Evolutionary conservation across 2,888 invertebrate species (phyloP).

Genomic region (Chamaedrilus cognettii): DNA sequence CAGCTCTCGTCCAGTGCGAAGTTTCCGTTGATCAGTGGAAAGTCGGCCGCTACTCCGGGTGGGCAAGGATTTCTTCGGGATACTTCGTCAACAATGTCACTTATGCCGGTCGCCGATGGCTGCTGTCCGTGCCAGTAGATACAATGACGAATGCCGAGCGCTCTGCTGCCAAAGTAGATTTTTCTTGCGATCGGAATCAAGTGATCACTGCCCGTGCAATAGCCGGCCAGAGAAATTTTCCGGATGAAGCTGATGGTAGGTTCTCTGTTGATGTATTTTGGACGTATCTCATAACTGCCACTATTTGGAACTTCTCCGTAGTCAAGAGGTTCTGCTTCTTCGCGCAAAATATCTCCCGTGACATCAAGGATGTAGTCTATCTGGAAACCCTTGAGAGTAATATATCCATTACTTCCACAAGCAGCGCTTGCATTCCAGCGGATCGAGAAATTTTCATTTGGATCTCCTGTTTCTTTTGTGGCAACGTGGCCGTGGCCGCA

Average conservation of each 20-base stretch:
- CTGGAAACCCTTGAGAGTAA: background rate
- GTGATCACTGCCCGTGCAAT: too few species aligned
- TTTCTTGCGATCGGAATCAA: background rate
- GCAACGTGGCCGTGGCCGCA: background rate
- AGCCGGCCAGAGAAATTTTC: background rate
- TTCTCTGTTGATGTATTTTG: background rate
- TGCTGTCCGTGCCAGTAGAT: constrained; percentile 9
- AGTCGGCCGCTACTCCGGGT: constrained; percentile 6
- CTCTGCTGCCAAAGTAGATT: background rate
- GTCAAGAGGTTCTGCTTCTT: background rate
- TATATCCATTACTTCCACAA: background rate
- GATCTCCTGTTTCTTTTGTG: background rate
- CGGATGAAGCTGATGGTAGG: background rate
- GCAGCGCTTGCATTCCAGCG: background rate
- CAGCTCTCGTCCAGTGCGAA: constrained; percentile 12
- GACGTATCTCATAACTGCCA: background rate
- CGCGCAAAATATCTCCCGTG: background rate
- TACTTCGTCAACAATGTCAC: constrained; percentile 1
- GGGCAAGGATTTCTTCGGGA: constrained; percentile 18
- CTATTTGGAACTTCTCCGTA: background rate
- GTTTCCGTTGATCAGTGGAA: constrained; percentile 10
- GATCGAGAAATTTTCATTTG: background rate
- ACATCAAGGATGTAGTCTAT: background rate
- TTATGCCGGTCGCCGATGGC: constrained; percentile 6
- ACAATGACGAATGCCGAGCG: background rate